These are phyloP conservation scores for Augiades crinisus DNA, from an alignment of 2,888 invertebrate genomes.

Conservation along the genomic window DNA sequence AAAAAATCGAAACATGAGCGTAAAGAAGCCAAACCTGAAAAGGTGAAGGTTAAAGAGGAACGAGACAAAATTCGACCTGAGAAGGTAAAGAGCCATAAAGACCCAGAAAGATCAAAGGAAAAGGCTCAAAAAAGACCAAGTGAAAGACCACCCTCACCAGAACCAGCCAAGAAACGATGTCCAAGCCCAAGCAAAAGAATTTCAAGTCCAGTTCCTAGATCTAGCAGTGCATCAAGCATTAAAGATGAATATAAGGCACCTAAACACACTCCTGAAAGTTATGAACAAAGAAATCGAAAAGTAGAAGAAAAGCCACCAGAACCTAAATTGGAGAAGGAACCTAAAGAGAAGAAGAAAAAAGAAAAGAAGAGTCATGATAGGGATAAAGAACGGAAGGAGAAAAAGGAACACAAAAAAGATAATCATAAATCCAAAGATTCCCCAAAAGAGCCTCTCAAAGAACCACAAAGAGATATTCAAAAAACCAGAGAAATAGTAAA, in stretches of 20 bases:
- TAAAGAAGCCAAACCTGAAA: conserved; percentile 69
- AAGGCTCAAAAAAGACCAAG: conserved; percentile 74
- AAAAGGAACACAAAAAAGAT: conserved; percentile 82
- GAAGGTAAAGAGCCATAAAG: conserved; percentile 79
- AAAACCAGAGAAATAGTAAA: conserved; percentile 60
- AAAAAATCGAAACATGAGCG: conserved; percentile 75
- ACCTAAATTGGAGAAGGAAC: conserved; percentile 76
- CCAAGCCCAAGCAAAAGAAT: conserved; percentile 58
- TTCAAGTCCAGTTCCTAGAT: conserved; percentile 60
- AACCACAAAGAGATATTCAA: conserved; percentile 51
- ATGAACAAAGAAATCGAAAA: conserved; percentile 63
- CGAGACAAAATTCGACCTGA: conserved; percentile 72
- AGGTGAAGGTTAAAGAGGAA: conserved; percentile 72
- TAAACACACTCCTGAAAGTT: conserved; percentile 53
- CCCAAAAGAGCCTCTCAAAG: conserved; percentile 62
- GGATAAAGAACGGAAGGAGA: conserved; percentile 82
- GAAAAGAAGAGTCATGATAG: conserved; percentile 84
- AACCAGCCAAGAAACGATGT: conserved; percentile 61
- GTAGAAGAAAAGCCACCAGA: conserved; percentile 78
- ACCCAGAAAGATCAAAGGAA: conserved; percentile 78
- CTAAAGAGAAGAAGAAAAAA: conserved; percentile 80
- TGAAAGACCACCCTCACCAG: conserved; percentile 68
- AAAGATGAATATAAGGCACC: conserved; percentile 67
- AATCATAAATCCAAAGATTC: conserved; percentile 72
- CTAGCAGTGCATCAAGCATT: conserved; percentile 66